Base-by-base conservation (phyloP, 1,140 invertebrate species). In the Forficula auricularia region DNA sequence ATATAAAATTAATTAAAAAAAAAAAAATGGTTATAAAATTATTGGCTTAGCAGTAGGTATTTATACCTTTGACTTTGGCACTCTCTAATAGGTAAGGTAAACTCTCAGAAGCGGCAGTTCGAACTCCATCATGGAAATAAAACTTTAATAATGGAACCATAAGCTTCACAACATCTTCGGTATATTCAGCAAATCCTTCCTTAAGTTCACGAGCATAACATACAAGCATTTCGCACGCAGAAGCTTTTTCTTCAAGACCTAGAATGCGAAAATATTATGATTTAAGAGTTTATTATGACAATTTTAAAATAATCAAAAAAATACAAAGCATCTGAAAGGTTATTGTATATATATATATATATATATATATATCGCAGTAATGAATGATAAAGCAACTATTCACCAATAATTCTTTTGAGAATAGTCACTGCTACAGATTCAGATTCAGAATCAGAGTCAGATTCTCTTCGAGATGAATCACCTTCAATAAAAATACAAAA, bases 91-190 rank as follows among this genome's bases (percentile, higher is more conserved):
- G 65, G 63, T 78, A 90, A 0, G 96, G 95, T 43, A 98, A 66
- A 49, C 85, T 89, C 61, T 98, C 91, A 0, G 94, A 90, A 2
- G 95, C 95, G 8, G 87, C 83, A 10, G 77, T 77, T 48, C 88
- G 67, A 0, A 92, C 87, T 32, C 84, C 88, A 67, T 99, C 95
- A 54, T 99, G 92, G 66, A 99, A 98, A 62, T 97, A 96, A 56
- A 98, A 99, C 60, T 96, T 97, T 6, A 99, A 68, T 72, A 98
- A 79, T 0, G 92, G 91, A 22, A 98, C 79, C 83, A 94, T 95
- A 34, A 98, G 69, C 55, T 83, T 80, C 0, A 96, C 85, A 10
- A 92, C 88, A 56, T 94, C 78, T 58, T 97, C 90, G 1, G 88
- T 81, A 57, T 98, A 98, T 49, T 80, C 78, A 9, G 84, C 83